Percentiles rank a stretch among this genome's conserved stretches.
Conservation (phyloP, 2,797 vertebrate genomes). For the Margarornis squamiger region DNA sequence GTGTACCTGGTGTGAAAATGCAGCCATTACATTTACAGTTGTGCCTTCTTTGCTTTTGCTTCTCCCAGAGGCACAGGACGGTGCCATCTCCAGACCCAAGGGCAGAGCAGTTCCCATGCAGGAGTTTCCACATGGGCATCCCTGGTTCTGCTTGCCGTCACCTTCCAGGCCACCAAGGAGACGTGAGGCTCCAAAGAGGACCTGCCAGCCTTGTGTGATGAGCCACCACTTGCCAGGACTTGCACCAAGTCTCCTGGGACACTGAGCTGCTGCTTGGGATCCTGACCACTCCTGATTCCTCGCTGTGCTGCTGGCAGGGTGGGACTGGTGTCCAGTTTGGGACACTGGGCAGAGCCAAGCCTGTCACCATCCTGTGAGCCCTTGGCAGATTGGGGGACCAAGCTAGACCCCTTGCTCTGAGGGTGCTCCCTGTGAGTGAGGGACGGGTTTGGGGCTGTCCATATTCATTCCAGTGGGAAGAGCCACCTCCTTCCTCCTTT, state of each 20-base stretch:
- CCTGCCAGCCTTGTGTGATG: rapidly evolving
- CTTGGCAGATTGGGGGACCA: not conserved
- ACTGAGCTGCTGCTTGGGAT: not conserved
- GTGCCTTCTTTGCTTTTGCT: not conserved
- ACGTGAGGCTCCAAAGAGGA: rapidly evolving
- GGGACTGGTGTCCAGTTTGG: not conserved
- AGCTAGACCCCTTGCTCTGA: not conserved
- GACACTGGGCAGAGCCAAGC: not conserved
- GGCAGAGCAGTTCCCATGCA: not conserved
- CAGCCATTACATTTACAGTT: not conserved
- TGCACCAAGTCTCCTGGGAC: rapidly evolving
- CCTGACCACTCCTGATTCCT: not conserved
- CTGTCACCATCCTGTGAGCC: not conserved
- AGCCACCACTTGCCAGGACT: not conserved
- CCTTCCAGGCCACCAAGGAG: not conserved
- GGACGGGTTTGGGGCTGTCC: not conserved
- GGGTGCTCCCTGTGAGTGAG: rapidly evolving
- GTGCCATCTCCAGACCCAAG: rapidly evolving
- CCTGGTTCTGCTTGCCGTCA: not conserved
- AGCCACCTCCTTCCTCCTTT: not conserved
- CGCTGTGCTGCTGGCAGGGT: not conserved
- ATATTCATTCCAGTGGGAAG: not conserved
- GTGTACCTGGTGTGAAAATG: not conserved
- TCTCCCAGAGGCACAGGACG: not conserved
- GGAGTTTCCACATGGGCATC: not conserved